Evolutionary conservation across 2,113 vertebrate genomes (phyloP), one percentile per base, ranked within the genome.

Genomic region (Cyprinodon brontotheroides): DNA sequence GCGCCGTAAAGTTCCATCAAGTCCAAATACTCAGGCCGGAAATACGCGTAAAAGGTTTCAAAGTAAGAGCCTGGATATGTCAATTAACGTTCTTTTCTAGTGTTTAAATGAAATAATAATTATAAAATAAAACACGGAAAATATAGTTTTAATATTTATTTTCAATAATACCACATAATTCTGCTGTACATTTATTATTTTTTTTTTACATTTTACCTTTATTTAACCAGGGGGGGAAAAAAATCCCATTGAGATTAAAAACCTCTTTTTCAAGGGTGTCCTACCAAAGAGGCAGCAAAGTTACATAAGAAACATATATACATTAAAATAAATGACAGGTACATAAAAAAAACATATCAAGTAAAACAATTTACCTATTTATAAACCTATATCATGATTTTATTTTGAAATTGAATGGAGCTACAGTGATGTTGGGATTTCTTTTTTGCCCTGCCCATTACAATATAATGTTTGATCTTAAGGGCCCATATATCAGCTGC

Each of bases 341-440:
- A 29, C 29, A 29, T 29, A 1, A 29, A 29, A 29, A 29, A 29
- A 29, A 29, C 29, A 29, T 29, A 29, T 29, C 29, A 29, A 29
- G 29, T 1, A 29, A 29, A 29, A 29, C 29, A 29, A 29, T 29
- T 29, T 29, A 29, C 29, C 29, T 29, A 29, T 7, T 11, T 13
- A 14, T 57, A 6, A 12, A 29, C 1, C 1, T 7, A 3, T 4
- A 6, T 7, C 5, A 10, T 2, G 0, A 0, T 40, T 45, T 87
- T 79, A 89, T 77, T 89, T 71, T 89, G 80, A 82, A 80, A 78
- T 50, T 12, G 3, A 3, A 53, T 20, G 6, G 3, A 37, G 40
- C 47, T 12, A 41, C 1, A 22, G 70, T 80, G 17, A 75, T 43
- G 15, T 37, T 22, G 14, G 13, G 2, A 2, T 0, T 59, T n/a